Conservation (phyloP, 2,113 vertebrate genomes). For the Galeopterus variegatus region DNA sequence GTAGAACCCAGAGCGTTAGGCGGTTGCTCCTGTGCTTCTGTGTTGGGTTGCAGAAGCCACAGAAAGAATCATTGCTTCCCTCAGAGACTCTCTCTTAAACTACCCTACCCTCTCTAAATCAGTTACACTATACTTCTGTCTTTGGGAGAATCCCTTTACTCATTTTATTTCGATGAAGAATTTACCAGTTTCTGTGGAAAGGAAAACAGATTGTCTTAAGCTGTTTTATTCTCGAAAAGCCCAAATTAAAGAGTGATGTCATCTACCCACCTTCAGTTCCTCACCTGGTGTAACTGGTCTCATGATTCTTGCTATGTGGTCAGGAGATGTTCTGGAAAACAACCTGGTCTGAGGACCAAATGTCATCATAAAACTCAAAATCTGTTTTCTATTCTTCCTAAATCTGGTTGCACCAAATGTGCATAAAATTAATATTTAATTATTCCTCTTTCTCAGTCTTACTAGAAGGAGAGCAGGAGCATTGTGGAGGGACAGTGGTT, state of each 20-base stretch:
- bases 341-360: background rate
- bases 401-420: background rate
- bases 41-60: fast-evolving
- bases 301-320: background rate
- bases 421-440: background rate
- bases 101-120: background rate
- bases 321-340: background rate
- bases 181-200: background rate
- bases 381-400: background rate
- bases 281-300: background rate
- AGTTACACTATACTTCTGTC: background rate
- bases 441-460: background rate
- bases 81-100: background rate
- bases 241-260: too few species aligned
- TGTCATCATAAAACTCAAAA: background rate
- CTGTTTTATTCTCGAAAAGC: background rate
- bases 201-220: background rate
- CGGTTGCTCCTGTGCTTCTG: background rate
- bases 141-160: background rate
- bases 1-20: background rate
- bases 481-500: fast-evolving
- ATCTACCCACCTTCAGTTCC: background rate
- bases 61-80: background rate
- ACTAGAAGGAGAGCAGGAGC: background rate
- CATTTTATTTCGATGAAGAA: background rate